Base-by-base conservation (phyloP, 2,888 invertebrate species). In the Trachelus iudaicus region DNA sequence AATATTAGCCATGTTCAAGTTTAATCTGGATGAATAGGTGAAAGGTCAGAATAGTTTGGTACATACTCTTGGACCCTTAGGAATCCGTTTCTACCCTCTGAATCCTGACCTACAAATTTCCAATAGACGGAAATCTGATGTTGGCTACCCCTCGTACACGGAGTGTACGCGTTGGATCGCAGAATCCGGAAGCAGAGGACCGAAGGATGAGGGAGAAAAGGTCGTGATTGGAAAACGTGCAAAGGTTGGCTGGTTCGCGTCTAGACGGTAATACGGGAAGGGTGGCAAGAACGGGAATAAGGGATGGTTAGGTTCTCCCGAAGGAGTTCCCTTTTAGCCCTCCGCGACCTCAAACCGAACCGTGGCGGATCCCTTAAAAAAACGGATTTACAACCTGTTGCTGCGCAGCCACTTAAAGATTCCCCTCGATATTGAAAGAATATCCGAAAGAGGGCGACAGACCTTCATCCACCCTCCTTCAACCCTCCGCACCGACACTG, bases 361-460 rank as follows among this genome's bases (percentile, higher is more conserved):
- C 81, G 83, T 81, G 82, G 85, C 81, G 84, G 85, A 87, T 87
- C 89, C 88, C 88, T 90, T 88, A 89, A 89, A 89, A 89, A 89
- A 90, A 90, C 89, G 89, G 90, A 90, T 91, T 91, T 91, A 91
- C 91, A 91, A 91, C 91, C 91, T 91, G 91, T 91, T 91, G 91
- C 91, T 90, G 86, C 77, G 79, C 81, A 89, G 87, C 90, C 91
- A 91, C 91, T 91, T 91, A 91, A 91, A 91, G 91, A 91, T 91
- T 90, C 91, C 91, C 91, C 91, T 91, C 91, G 90, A 91, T 91
- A 91, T 91, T 90, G 91, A 90, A 91, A 91, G 91, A 91, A 91
- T 91, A 91, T 91, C 90, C 89, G 88, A 89, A 86, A 82, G 83
- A 87, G 86, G 88, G 85, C 82, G 84, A 84, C 82, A 79, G 71